Conservation (phyloP, 2,797 vertebrate species). For the Silurus aristotelis region DNA sequence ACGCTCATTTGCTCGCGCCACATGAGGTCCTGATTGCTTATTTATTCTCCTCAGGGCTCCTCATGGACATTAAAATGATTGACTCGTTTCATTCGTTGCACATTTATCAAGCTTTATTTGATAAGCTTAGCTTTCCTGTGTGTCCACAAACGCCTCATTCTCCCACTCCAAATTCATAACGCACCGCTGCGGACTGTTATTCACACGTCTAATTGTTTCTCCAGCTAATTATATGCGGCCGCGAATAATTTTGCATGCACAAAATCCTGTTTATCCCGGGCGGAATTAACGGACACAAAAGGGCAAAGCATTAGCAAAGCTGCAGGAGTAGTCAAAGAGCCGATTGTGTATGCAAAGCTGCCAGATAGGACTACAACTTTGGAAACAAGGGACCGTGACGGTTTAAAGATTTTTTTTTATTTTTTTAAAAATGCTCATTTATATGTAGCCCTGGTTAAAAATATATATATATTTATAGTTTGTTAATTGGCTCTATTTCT, state of each 20-base stretch:
- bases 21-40: slow-evolving; percentile 80
- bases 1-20: slow-evolving; percentile 79
- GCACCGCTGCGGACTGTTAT: slow-evolving; percentile 71
- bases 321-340: slow-evolving; percentile 67
- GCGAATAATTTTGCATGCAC: slow-evolving; percentile 70
- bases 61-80: slow-evolving; percentile 80
- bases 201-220: slow-evolving; percentile 74
- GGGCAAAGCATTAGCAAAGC: slow-evolving; percentile 73
- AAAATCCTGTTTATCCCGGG: slow-evolving; percentile 70
- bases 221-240: slow-evolving; percentile 73
- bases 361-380: slow-evolving; percentile 72
- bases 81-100: slow-evolving; percentile 81
- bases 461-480: slow-evolving; percentile 56
- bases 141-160: slow-evolving; percentile 68
- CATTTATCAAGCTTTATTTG: slow-evolving; percentile 80
- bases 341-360: slow-evolving; percentile 75
- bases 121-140: slow-evolving; percentile 75
- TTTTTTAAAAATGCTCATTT: slow-evolving; percentile 62
- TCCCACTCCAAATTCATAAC: slow-evolving; percentile 72
- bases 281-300: slow-evolving; percentile 72
- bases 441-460: slow-evolving; percentile 62
- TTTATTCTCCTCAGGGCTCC: slow-evolving; percentile 80
- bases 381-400: slow-evolving; percentile 67
- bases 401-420: not conserved
- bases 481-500: slow-evolving; percentile 63